Conservation (phyloP, 2,113 vertebrate genomes). For the Chionodraco myersi region DNA sequence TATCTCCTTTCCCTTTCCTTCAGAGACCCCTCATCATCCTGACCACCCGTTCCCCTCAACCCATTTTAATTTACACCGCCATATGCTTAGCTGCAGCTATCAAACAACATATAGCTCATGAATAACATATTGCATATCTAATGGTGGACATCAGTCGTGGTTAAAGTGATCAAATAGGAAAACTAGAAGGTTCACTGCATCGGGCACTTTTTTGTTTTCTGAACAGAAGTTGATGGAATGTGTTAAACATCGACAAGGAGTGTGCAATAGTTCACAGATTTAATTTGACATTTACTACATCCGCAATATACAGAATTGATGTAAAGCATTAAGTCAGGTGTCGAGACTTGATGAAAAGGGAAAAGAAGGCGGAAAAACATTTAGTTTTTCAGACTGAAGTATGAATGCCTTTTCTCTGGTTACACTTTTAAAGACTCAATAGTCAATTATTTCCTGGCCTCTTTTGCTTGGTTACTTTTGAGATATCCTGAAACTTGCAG, state of each 20-base stretch:
- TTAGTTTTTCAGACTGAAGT: too few species aligned
- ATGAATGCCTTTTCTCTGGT: too few species aligned
- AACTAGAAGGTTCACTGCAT: neutral
- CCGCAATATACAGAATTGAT: neutral
- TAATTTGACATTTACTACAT: neutral
- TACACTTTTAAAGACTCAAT: too few species aligned
- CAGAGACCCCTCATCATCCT: conserved; percentile 55
- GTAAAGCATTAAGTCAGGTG: too few species aligned
- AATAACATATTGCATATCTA: conserved; percentile 75
- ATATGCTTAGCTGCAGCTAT: conserved; percentile 84
- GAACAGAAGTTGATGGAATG: neutral
- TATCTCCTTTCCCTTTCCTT: neutral
- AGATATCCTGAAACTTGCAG: too few species aligned
- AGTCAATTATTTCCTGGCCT: too few species aligned
- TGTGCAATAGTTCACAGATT: neutral
- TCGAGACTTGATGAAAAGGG: too few species aligned
- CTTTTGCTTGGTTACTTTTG: too few species aligned
- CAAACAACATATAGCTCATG: conserved; percentile 75
- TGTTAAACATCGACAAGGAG: neutral
- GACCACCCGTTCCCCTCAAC: conserved; percentile 86
- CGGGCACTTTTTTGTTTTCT: neutral
- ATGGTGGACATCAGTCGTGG: conserved; percentile 62
- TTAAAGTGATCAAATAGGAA: conserved; percentile 40
- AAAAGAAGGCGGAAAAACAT: too few species aligned
- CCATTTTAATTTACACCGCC: conserved; percentile 86